Base-by-base conservation (phyloP, 2,113 vertebrate genomes). In the Chaetura pelagica region DNA sequence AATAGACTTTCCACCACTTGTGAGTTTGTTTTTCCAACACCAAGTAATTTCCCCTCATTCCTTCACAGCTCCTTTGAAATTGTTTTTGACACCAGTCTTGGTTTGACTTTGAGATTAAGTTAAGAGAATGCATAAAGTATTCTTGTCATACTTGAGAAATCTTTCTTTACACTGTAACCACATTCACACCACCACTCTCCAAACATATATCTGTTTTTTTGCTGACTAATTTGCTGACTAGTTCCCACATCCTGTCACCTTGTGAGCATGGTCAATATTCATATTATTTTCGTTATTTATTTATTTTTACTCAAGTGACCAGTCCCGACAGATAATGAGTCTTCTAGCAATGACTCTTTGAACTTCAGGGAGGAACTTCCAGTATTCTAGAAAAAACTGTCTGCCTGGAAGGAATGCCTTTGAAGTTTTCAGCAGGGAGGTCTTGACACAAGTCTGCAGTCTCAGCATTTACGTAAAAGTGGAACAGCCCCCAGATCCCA, bases 381-480 rank as follows among this genome's bases (percentile, higher is more conserved):
- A 76, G 49, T 90, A 14, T 72, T 90, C 83, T 71, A 83, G 46
- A 49, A 76, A 75, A 81, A 95, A 74, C 61, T 66, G 17, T 76
- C 32, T 82, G 86, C 59, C 63, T 71, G 49, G 27, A 91, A 75
- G 58, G 57, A 75, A 78, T 92, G 67, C 20, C 51, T 95, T 82
- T 87, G 71, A 91, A 92, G 92, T 89, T 62, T 90, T 94, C 57
- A 90, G 40, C 67, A 58, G 80, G 90, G 91, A 94, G 67, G 74
- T 94, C 79, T 54, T 87, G 30, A 88, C 77, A 77, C 52, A 84
- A 87, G 74, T 84, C 46, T 91, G 88, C 69, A 42, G 52, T 35
- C 22, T 96, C 83, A 96, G 93, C 90, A 85, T 74, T 75, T 90
- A 29, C 0, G 1, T 76, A 79, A 79, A 95, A 95, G 63, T 52